Evolutionary conservation across 1,140 invertebrate genomes (phyloP).

Genomic region (Danaus melanippus): DNA sequence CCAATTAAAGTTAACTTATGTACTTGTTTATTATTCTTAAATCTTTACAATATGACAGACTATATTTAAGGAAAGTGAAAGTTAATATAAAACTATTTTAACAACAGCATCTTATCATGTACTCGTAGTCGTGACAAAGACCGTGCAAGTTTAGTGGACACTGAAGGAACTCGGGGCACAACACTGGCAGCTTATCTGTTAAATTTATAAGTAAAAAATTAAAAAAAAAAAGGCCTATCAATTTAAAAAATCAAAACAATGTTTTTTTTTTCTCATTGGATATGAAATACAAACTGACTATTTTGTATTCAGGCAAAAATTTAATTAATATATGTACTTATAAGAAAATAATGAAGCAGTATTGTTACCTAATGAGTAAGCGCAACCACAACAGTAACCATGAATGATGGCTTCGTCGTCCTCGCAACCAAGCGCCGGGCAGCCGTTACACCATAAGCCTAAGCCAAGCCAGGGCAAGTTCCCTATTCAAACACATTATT

Average conservation of each 20-base stretch:
- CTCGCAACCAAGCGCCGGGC: slow-evolving; percentile 72
- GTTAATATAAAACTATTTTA: slow-evolving; percentile 7
- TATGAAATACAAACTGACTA: too few species aligned
- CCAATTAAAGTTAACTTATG: too few species aligned
- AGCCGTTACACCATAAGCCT: slow-evolving; percentile 70
- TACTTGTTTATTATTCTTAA: too few species aligned
- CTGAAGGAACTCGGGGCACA: slow-evolving; percentile 66
- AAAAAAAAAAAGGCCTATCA: too few species aligned
- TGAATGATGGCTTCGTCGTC: slow-evolving; percentile 75
- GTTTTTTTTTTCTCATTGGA: too few species aligned
- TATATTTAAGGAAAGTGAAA: neutral
- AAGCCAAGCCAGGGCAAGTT: slow-evolving; percentile 66
- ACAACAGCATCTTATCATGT: slow-evolving; percentile 76
- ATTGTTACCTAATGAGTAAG: slow-evolving; percentile 67
- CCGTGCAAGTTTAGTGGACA: slow-evolving; percentile 72
- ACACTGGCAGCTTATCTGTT: slow-evolving; percentile 71
- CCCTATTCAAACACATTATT: slow-evolving; percentile 31
- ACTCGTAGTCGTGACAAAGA: slow-evolving; percentile 74
- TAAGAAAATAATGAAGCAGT: neutral
- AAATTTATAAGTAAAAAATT: slow-evolving; percentile 16
- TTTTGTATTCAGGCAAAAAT: too few species aligned
- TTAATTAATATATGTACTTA: too few species aligned
- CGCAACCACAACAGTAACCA: slow-evolving; percentile 76
- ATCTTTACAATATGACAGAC: too few species aligned
- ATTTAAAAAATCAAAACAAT: too few species aligned